Evolutionary conservation across 2,797 vertebrate species (phyloP).

Genomic region (Falco biarmicus): DNA sequence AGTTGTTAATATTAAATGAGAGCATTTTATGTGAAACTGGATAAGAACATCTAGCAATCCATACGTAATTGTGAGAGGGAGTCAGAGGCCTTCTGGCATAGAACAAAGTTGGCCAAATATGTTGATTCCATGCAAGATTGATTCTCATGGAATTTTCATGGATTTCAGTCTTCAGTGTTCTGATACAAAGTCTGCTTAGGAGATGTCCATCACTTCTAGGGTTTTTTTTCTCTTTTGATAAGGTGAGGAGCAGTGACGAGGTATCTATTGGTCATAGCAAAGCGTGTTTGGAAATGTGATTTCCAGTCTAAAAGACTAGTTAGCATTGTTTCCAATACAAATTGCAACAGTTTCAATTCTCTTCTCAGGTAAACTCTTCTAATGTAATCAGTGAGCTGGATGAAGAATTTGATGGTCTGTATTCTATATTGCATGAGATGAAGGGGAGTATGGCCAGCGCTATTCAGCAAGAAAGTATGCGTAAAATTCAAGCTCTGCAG

Average conservation of each 20-base stretch:
- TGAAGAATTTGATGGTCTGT: conserved; percentile 89
- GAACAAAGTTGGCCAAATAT: background rate
- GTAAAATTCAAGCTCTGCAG: conserved; percentile 85
- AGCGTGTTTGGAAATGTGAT: background rate
- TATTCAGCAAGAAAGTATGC: conserved; percentile 84
- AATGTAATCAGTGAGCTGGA: conserved; percentile 87
- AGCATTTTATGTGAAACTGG: background rate
- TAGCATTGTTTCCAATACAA: background rate
- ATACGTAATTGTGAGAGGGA: background rate
- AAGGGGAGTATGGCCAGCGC: conserved; percentile 84
- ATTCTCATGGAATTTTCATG: background rate
- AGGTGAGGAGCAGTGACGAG: background rate
- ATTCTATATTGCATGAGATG: conserved; percentile 84
- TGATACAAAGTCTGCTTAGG: background rate
- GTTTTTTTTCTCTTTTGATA: background rate
- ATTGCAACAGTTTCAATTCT: background rate
- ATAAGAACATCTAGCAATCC: background rate
- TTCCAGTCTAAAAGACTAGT: background rate
- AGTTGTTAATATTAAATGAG: background rate
- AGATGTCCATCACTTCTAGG: background rate
- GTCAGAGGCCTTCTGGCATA: background rate
- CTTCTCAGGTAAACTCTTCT: conserved; percentile 85
- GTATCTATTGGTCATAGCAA: background rate
- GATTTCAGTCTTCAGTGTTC: background rate
- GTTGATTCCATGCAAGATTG: background rate